Evolutionary conservation across 2,113 vertebrate genomes (phyloP).

Genomic region (Pongo pygmaeus): DNA sequence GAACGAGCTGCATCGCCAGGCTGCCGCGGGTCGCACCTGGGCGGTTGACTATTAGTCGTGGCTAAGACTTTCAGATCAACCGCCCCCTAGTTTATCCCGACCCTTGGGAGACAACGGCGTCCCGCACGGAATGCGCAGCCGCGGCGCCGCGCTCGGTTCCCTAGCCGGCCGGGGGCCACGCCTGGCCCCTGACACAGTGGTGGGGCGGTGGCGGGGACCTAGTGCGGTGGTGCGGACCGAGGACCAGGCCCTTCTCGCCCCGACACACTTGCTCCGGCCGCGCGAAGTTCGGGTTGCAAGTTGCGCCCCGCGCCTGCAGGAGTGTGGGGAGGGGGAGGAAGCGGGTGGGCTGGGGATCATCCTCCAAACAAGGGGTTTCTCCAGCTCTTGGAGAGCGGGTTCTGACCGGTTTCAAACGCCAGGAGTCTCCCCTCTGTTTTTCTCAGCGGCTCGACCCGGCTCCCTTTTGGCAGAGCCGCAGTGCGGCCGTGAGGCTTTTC

Average conservation of each 20-base stretch:
- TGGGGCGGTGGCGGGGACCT: not conserved
- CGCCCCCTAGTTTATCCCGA: not conserved
- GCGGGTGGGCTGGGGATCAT: not conserved
- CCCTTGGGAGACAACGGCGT: not conserved
- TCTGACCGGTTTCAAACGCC: not conserved
- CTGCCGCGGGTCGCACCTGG: not conserved
- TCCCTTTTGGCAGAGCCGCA: not conserved
- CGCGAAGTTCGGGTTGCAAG: not conserved
- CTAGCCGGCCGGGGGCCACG: not conserved
- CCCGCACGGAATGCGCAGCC: no score
- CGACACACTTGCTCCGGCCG: not conserved
- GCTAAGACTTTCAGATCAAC: not conserved
- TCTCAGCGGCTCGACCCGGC: not conserved
- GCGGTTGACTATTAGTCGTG: not conserved
- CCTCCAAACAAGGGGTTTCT: not conserved
- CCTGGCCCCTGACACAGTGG: not conserved
- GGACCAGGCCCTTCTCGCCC: not conserved
- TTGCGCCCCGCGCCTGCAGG: not conserved
- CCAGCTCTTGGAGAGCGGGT: not conserved
- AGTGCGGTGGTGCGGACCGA: not conserved
- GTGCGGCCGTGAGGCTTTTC: not conserved
- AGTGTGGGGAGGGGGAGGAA: not conserved
- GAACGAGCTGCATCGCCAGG: not conserved
- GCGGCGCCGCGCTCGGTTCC: not conserved
- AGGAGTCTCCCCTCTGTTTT: not conserved